Conservation (phyloP, 2,797 vertebrate species). For the Morus bassanus region DNA sequence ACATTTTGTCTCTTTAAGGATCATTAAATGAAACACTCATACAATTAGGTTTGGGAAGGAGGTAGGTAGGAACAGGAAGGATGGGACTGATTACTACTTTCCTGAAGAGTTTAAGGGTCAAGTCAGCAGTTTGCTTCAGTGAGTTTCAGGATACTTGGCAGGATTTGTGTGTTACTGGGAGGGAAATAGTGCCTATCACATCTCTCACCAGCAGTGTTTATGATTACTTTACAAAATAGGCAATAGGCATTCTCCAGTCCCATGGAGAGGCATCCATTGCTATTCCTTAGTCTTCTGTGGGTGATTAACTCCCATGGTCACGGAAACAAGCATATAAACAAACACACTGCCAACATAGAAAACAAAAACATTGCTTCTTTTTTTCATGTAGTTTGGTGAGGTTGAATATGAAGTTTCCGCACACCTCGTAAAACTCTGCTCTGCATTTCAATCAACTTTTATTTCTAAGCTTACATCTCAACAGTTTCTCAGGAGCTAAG, state of each 20-base stretch:
- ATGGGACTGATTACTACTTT: neutral
- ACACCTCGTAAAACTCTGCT: constrained; percentile 49
- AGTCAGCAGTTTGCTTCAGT: neutral
- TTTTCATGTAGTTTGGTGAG: constrained; percentile 16
- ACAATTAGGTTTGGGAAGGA: neutral
- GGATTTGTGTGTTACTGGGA: neutral
- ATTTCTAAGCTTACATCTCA: constrained; percentile 71
- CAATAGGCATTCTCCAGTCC: neutral
- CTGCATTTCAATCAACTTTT: constrained; percentile 65
- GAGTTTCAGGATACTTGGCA: neutral
- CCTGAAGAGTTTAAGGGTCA: neutral
- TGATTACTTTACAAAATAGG: constrained; percentile 12
- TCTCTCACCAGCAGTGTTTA: neutral
- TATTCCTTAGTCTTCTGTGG: constrained; percentile 32
- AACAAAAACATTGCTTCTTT: neutral
- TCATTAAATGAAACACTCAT: neutral
- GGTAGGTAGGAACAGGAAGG: neutral
- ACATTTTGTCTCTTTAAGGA: neutral
- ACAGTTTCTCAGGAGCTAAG: constrained; percentile 56
- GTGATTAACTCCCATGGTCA: constrained; percentile 32
- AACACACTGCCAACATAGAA: neutral
- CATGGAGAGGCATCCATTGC: neutral
- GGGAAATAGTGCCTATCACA: neutral
- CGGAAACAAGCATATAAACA: constrained; percentile 39
- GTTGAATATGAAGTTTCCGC: constrained; percentile 29